Percentiles rank a stretch among this genome's conserved stretches.
These are phyloP conservation scores for Allygus modestus DNA, from an alignment of 2,888 invertebrate genomes.

Conservation along the genomic window DNA sequence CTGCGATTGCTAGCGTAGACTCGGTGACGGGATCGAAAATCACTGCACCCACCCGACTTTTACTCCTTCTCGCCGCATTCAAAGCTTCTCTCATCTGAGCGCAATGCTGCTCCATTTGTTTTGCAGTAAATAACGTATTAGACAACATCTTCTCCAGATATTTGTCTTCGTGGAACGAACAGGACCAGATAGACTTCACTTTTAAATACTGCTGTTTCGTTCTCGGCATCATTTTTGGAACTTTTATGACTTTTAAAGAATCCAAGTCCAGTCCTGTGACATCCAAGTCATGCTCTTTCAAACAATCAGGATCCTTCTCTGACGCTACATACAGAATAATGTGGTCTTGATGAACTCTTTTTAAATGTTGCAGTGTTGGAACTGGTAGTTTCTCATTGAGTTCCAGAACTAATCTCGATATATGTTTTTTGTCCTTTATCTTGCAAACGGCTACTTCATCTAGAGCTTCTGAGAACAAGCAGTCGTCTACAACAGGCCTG, in stretches of 20 bases:
- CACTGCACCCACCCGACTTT: conserved; percentile 77
- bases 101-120: conserved; percentile 78
- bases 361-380: conserved; percentile 82
- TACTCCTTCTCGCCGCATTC: conserved; percentile 75
- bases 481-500: conserved; percentile 78
- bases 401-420: conserved; percentile 80
- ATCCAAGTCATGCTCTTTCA: not conserved
- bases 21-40: conserved; percentile 85
- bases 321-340: conserved; percentile 66
- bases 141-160: conserved; percentile 83
- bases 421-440: conserved; percentile 79
- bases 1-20: conserved; percentile 83
- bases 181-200: conserved; percentile 84
- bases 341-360: conserved; percentile 80
- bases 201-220: conserved; percentile 82
- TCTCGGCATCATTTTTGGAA: conserved; percentile 81
- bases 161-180: conserved; percentile 90
- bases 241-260: conserved; percentile 72
- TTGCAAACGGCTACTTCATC: conserved; percentile 80
- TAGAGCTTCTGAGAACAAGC: conserved; percentile 76
- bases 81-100: conserved; percentile 80
- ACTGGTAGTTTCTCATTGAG: conserved; percentile 80
- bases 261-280: conserved; percentile 48
- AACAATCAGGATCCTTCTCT: conserved; percentile 28
- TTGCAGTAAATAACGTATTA: conserved; percentile 79